A percentile compares a stretch with the other conserved stretches of the same genome.
Evolutionary conservation across 2,113 vertebrate species (phyloP).

Genomic region (Brachyhypopomus gauderio): DNA sequence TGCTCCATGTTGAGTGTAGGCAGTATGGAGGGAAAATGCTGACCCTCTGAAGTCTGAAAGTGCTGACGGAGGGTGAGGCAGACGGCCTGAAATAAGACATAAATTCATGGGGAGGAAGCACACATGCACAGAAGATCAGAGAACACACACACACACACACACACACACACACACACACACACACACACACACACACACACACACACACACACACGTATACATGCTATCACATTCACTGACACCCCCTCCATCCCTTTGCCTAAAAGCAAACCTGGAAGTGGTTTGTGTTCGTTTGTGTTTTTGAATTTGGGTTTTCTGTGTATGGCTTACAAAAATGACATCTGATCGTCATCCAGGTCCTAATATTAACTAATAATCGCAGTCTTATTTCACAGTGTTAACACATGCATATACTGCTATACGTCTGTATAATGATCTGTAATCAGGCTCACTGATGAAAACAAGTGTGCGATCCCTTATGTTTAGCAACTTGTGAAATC

Average conservation of each 20-base stretch:
- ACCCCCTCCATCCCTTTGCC: neutral
- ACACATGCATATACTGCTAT: neutral
- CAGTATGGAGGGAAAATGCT: conserved; percentile 49
- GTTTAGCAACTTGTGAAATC: neutral
- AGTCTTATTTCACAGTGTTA: too few relatives aligned
- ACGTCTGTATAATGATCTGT: neutral
- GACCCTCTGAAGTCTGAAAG: conserved; percentile 50
- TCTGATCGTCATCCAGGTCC: too few relatives aligned
- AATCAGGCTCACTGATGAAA: neutral
- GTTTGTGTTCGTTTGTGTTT: too few relatives aligned
- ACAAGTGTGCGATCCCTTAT: neutral
- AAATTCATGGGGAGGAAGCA: conserved; percentile 33
- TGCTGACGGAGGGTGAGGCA: conserved; percentile 63
- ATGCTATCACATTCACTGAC: neutral
- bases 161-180: too few relatives aligned
- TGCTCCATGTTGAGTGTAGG: conserved; percentile 30
- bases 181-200: neutral
- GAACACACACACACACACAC: conserved; percentile 5
- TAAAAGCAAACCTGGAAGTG: neutral
- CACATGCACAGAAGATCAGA: conserved; percentile 15
- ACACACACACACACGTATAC: conserved; percentile 1
- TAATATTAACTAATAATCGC: too few relatives aligned
- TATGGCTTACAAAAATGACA: too few relatives aligned
- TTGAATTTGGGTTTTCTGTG: too few relatives aligned
- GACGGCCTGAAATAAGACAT: conserved; percentile 41